phyloP scores from a whole-genome alignment of 2,888 invertebrate species.

The Hydropsyche betteni region DNA sequence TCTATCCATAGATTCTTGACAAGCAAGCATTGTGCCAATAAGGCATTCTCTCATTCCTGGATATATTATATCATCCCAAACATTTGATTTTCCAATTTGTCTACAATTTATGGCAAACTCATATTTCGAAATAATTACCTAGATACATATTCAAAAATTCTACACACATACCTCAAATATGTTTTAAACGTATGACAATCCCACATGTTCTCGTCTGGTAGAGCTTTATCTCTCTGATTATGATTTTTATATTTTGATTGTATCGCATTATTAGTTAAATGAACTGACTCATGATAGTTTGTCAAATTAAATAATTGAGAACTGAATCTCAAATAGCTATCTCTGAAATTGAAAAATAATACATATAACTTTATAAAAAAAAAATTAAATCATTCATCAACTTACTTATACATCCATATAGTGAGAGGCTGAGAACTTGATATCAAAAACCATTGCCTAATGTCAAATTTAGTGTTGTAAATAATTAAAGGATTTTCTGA shows the following conservation, averaged over 20 bases:
- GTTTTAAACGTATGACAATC: constrained; percentile 83
- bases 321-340: constrained; percentile 92
- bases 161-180: constrained; percentile 67
- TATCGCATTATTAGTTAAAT: constrained; percentile 92
- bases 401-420: constrained; percentile 91
- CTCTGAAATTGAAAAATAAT: constrained; percentile 65
- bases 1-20: constrained; percentile 86
- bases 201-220: constrained; percentile 97
- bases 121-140: neutral
- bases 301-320: constrained; percentile 86
- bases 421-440: constrained; percentile 90
- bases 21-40: constrained; percentile 83
- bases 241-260: constrained; percentile 86
- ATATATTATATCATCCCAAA: constrained; percentile 86
- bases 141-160: neutral
- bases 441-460: constrained; percentile 94
- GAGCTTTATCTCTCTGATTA: constrained; percentile 73
- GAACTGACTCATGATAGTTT: constrained; percentile 91
- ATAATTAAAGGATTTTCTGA: constrained; percentile 88
- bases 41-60: constrained; percentile 85
- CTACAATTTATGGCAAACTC: constrained; percentile 58
- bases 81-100: constrained; percentile 77
- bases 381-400: neutral
- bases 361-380: constrained; percentile 7
- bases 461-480: constrained; percentile 93